A percentile compares a stretch with the other conserved stretches of the same genome.
These are phyloP conservation scores for Belonocnema kinseyi DNA, from an alignment of 1,140 invertebrate species.

Conservation along the genomic window DNA sequence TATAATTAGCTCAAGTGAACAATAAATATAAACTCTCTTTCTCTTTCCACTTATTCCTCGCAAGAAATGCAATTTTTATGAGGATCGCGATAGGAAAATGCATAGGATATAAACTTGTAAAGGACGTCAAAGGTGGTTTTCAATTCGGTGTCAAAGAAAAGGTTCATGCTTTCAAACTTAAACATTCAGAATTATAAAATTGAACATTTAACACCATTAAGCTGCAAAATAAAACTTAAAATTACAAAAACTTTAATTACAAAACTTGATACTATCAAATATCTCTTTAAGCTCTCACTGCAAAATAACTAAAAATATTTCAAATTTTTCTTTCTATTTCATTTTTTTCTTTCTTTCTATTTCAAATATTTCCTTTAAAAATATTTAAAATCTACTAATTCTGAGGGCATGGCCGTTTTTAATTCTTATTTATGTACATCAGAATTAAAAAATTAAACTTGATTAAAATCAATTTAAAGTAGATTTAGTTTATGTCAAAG, in stretches of 20 bases:
- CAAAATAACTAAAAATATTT: not conserved
- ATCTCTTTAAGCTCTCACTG: not conserved
- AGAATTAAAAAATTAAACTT: no score
- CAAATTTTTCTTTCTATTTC: no score
- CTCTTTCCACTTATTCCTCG: not conserved
- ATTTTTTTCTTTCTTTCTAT: no score
- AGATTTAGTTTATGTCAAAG: no score
- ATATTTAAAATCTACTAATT: no score
- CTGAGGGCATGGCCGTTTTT: no score
- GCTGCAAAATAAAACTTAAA: not conserved
- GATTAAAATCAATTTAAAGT: no score
- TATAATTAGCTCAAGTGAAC: constrained; percentile 24
- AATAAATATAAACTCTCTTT: constrained; percentile 18
- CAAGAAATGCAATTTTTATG: not conserved
- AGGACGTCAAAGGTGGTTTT: not conserved
- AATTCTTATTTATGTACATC: no score
- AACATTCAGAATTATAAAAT: no score
- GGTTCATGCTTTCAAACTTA: not conserved
- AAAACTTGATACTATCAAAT: not conserved
- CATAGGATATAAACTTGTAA: not conserved
- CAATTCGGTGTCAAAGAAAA: not conserved
- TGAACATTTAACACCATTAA: not conserved
- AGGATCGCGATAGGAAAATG: not conserved
- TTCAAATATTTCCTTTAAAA: no score
- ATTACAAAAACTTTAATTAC: constrained; percentile 4